Conservation (phyloP, 2,797 vertebrate genomes). For the Manis javanica region DNA sequence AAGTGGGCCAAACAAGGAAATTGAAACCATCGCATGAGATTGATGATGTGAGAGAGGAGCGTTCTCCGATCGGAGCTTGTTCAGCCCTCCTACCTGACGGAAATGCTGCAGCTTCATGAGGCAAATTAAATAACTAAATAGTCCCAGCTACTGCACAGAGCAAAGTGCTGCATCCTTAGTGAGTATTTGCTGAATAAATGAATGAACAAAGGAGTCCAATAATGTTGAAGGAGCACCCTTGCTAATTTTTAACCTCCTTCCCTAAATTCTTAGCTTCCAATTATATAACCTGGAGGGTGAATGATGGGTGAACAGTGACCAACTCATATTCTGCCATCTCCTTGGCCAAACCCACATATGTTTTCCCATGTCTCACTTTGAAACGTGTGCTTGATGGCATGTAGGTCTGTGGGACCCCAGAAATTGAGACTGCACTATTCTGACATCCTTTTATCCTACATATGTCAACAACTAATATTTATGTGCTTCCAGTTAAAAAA, state of each 20-base stretch:
- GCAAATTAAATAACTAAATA: neutral
- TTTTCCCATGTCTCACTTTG: neutral
- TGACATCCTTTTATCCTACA: neutral
- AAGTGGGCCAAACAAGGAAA: slow-evolving; percentile 55
- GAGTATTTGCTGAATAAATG: neutral
- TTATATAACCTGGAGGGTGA: neutral
- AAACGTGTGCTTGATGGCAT: neutral
- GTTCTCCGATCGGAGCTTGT: neutral
- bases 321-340: neutral
- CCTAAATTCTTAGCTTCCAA: neutral
- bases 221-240: neutral
- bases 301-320: neutral
- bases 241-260: neutral
- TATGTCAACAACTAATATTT: slow-evolving; percentile 1
- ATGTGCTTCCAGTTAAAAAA: slow-evolving; percentile 1
- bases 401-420: neutral
- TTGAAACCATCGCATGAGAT: neutral
- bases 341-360: neutral
- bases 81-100: neutral
- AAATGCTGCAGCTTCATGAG: neutral
- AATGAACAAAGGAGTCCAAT: neutral
- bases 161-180: rapidly evolving
- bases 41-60: neutral
- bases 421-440: neutral
- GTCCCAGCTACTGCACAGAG: neutral